Percentiles rank a stretch among this genome's conserved stretches.
Evolutionary conservation across 2,797 vertebrate species (phyloP).

Genomic region (Rhynchotus rufescens): DNA sequence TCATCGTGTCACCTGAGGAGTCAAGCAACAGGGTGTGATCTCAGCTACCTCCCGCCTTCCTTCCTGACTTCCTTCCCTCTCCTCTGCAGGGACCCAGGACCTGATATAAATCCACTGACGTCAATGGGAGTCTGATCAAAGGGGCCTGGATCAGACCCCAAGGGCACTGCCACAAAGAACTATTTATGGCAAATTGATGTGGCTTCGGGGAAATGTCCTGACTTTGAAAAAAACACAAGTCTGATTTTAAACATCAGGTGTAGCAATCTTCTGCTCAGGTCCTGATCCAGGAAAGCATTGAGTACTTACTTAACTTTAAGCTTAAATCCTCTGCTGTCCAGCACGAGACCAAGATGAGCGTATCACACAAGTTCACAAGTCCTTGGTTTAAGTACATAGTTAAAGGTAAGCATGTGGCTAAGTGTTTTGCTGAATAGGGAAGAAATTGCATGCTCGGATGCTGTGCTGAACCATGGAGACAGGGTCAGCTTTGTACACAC

Average conservation of each 20-base stretch:
- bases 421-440: conserved; percentile 6
- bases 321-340: conserved; percentile 37
- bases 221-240: conserved; percentile 6
- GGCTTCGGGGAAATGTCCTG: conserved; percentile 17
- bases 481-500: conserved; percentile 29
- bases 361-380: not conserved
- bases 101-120: not conserved
- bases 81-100: not conserved
- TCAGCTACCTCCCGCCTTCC: not conserved
- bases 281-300: conserved; percentile 54
- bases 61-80: not conserved
- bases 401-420: conserved; percentile 54
- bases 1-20: not conserved
- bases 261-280: conserved; percentile 26
- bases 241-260: conserved; percentile 32
- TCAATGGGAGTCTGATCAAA: not conserved
- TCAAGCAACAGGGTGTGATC: not conserved
- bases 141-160: not conserved
- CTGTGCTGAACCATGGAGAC: not conserved
- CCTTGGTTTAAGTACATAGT: conserved; percentile 48
- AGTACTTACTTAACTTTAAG: conserved; percentile 15
- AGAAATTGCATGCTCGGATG: not conserved
- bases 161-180: not conserved
- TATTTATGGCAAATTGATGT: not conserved
- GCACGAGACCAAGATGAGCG: not conserved